Conservation (phyloP, 2,888 invertebrate genomes). For the Hypolimnas misippus region DNA sequence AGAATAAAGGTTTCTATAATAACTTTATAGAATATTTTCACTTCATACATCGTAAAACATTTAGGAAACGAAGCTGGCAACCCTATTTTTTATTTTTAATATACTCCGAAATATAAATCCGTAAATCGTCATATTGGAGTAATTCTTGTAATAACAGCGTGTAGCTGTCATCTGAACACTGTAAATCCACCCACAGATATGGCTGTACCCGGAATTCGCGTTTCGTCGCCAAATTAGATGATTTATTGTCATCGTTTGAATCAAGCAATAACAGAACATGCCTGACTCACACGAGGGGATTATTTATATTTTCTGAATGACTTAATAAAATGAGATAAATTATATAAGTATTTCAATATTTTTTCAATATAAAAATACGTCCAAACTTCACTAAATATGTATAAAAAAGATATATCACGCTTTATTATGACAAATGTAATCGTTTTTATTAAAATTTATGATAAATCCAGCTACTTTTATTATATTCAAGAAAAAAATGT, state of each 20-base stretch:
- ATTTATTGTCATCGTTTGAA: conserved; percentile 76
- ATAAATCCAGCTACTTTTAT: conserved; percentile 12
- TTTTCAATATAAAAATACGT: no score
- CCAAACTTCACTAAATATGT: no score
- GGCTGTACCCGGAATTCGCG: conserved; percentile 59
- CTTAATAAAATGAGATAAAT: not conserved
- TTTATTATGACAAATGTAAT: not conserved
- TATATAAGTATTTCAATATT: not conserved
- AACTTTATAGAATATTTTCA: not conserved
- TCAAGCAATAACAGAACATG: conserved; percentile 51
- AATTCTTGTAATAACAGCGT: conserved; percentile 70
- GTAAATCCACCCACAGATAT: conserved; percentile 66
- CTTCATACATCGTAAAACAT: not conserved
- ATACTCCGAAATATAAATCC: conserved; percentile 60
- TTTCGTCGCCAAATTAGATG: conserved; percentile 79
- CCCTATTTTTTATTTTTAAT: conserved; percentile 55
- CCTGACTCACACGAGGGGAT: conserved; percentile 26
- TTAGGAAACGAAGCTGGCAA: not conserved
- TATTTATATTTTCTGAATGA: conserved; percentile 1
- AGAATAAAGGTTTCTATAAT: not conserved
- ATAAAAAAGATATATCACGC: not conserved
- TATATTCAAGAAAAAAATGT: conserved; percentile 19
- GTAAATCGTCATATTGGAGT: conserved; percentile 65
- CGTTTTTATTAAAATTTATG: conserved; percentile 8
- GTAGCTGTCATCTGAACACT: conserved; percentile 68